These are phyloP conservation scores for Chamaea fasciata DNA, from an alignment of 2,113 vertebrate species.

Conservation along the genomic window DNA sequence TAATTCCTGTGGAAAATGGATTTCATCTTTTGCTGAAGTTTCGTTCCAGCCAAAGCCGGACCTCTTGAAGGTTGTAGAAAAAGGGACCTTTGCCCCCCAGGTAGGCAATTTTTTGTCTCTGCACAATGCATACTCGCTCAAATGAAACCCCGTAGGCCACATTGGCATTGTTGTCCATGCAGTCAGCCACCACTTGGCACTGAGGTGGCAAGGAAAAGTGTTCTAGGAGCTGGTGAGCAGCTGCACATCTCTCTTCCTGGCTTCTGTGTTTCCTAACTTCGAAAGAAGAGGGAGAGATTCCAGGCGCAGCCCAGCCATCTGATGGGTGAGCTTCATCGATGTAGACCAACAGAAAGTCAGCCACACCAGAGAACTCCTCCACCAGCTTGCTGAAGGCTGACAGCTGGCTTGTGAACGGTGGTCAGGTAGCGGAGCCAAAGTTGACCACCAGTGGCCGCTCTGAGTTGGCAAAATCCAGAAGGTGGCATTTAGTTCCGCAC, in stretches of 20 bases:
- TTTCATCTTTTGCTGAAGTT: conserved; percentile 83
- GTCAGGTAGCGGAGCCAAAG: conserved; percentile 98
- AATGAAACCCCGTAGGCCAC: conserved; percentile 92
- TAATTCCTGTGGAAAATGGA: conserved; percentile 30
- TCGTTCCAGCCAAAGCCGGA: conserved; percentile 88
- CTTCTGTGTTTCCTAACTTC: conserved; percentile 87
- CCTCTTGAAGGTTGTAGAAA: conserved; percentile 91
- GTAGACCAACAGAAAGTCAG: conserved; percentile 96
- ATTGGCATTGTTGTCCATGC: conserved; percentile 97
- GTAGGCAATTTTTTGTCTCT: conserved; percentile 90
- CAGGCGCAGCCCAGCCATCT: conserved; percentile 91
- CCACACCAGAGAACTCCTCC: conserved; percentile 91
- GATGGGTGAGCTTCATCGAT: conserved; percentile 97
- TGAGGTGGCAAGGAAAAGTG: conserved; percentile 88
- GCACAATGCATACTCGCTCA: conserved; percentile 93
- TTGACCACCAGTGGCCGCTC: conserved; percentile 94
- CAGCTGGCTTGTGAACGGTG: conserved; percentile 92
- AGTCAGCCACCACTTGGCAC: conserved; percentile 91
- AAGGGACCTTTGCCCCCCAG: conserved; percentile 95
- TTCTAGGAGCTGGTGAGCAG: conserved; percentile 84
- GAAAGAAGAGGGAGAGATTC: conserved; percentile 81
- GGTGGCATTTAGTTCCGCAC: conserved; percentile 75
- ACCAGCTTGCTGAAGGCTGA: conserved; percentile 91
- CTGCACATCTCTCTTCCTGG: conserved; percentile 88
- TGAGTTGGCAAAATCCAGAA: conserved; percentile 89